These are phyloP conservation scores for Vultur gryphus DNA, from an alignment of 2,797 vertebrate genomes.

Conservation along the genomic window DNA sequence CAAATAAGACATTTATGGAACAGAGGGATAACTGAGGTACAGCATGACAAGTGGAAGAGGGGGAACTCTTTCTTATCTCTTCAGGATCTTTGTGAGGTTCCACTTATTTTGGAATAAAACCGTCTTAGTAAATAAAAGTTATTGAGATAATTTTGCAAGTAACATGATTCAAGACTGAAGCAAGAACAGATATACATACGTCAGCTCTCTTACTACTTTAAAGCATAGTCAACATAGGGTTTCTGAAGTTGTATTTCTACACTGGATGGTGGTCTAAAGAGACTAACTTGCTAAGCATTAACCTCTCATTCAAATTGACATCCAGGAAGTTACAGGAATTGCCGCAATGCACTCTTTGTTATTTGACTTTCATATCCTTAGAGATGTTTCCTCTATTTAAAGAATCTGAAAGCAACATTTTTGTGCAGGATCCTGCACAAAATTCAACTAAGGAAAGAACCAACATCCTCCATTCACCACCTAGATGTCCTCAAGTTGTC, in stretches of 20 bases:
- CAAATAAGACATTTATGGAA: neutral
- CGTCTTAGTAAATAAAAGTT: neutral
- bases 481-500: neutral
- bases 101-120: neutral
- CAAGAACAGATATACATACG: neutral
- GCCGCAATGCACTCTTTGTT: neutral
- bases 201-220: neutral
- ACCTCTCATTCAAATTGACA: neutral
- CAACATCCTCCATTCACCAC: neutral
- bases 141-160: neutral
- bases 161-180: neutral
- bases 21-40: neutral
- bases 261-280: neutral
- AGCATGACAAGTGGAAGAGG: neutral
- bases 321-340: neutral
- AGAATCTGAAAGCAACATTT: neutral
- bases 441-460: neutral
- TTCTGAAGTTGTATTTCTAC: neutral
- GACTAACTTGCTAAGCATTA: neutral
- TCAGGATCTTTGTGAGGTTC: neutral
- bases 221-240: neutral
- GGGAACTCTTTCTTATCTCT: neutral
- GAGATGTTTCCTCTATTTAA: neutral
- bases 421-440: neutral
- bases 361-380: neutral